Evolutionary conservation across 2,113 vertebrate species (phyloP).

Genomic region (Crotalus tigris): DNA sequence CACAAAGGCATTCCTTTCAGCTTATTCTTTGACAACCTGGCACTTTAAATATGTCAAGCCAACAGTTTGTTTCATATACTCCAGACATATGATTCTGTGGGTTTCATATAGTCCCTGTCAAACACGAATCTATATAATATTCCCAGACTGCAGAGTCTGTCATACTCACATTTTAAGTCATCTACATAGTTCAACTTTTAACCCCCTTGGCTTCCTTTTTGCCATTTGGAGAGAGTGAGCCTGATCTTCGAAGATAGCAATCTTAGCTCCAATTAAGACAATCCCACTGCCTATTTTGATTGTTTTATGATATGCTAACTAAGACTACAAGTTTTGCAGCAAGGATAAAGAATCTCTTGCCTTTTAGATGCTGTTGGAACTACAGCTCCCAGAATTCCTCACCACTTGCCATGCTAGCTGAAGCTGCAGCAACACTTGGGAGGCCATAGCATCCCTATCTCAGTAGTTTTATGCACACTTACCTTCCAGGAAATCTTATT

Average conservation of each 20-base stretch:
- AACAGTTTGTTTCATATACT: conserved; percentile 34
- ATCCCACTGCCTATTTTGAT: background rate
- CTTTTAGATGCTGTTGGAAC: background rate
- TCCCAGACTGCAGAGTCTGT: conserved; percentile 31
- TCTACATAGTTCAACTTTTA: conserved; percentile 30
- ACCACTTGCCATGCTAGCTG: background rate
- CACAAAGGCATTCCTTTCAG: conserved; percentile 56
- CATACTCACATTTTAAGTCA: conserved; percentile 28
- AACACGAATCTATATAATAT: conserved; percentile 26
- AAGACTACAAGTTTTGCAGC: background rate
- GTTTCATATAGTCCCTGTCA: conserved; percentile 41
- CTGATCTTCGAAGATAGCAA: background rate
- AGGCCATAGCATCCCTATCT: background rate
- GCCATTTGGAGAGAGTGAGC: background rate
- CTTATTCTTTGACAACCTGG: conserved; percentile 48
- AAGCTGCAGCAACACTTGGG: background rate
- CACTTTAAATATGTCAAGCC: conserved; percentile 47
- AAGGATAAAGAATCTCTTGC: background rate
- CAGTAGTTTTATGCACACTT: background rate
- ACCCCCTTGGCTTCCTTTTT: conserved; percentile 30
- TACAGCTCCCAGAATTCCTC: background rate
- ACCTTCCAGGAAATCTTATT: background rate
- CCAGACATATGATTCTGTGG: conserved; percentile 39
- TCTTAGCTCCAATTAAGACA: background rate
- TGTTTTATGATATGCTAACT: background rate